Base-by-base conservation (phyloP, 2,888 invertebrate species). In the Pecten maximus region DNA sequence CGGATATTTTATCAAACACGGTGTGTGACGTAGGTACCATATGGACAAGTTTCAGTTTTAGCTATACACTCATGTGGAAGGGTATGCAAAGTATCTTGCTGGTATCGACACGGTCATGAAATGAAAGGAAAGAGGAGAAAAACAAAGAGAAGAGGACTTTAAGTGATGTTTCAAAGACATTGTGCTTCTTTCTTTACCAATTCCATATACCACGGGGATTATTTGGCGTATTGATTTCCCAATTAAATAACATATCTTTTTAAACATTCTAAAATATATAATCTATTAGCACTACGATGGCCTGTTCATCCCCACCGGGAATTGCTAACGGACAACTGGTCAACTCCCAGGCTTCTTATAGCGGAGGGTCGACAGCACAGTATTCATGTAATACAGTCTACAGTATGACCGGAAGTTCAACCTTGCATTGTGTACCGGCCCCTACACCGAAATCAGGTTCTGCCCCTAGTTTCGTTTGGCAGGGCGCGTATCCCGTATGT, bases 311-410 rank as follows among this genome's bases (percentile, higher is more conserved):
- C 6, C 60, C 60, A 6, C 23, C 60, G 0, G 2, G 6, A 16
- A n/a, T 23, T 60, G 60, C 60, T 8, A 19, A 60, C n/a, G 60
- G 60, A 23, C 60, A n/a, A 8, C n/a, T n/a, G 23, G 23, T 60
- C 60, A 60, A n/a, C 60, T 23, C 60, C 23, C 60, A 60, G 60
- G 4, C 23, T 60, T 4, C 60, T 0, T 60, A 60, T 8, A n/a
- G 1, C 19, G 8, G 1, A 23, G n/a, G n/a, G 1, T 0, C 8
- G 1, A n/a, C n/a, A 60, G 60, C 23, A 2, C 60, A 60, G 60
- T 60, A 60, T n/a, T 19, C 23, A 35, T 91, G 91, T 88, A 90
- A 91, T 15, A 35, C 89, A 4, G 90, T 87, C 40, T 90, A 91
- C 40, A 88, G 74, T 15, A 39, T 90, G 39, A 88, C 91, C 15